A percentile compares a stretch with the other conserved stretches of the same genome.
phyloP scores from a whole-genome alignment of 2,113 vertebrate species.

The Melanotaenia duboulayi region DNA sequence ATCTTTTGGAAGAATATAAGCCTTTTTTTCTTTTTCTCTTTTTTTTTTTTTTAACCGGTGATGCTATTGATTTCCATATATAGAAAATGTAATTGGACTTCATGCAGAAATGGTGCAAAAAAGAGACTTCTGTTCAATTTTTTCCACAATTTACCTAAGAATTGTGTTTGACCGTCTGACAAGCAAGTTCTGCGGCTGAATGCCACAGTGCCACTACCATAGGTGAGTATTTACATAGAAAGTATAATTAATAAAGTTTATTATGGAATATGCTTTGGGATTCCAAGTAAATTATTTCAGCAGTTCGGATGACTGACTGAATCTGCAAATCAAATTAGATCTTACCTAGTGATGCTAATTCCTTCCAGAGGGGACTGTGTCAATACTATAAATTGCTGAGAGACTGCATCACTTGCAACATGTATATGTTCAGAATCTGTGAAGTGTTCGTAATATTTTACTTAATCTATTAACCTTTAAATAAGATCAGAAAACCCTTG shows the following conservation, averaged over 20 bases:
- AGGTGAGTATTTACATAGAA: neutral
- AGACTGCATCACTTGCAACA: slow-evolving; percentile 30
- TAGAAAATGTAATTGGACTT: neutral
- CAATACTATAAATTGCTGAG: slow-evolving; percentile 10
- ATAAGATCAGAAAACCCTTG: slow-evolving; percentile 29
- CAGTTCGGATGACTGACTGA: slow-evolving; percentile 29
- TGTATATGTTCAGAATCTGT: slow-evolving; percentile 18
- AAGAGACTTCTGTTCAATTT: neutral
- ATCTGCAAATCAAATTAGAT: slow-evolving; percentile 39
- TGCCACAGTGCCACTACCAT: neutral
- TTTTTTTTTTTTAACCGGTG: neutral
- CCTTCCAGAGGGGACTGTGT: slow-evolving; percentile 22
- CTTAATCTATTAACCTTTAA: slow-evolving; percentile 43
- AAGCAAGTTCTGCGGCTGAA: neutral
- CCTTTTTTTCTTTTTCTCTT: too few species aligned
- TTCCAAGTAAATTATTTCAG: slow-evolving; percentile 1
- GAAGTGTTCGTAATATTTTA: slow-evolving; percentile 34
- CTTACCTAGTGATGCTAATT: slow-evolving; percentile 22
- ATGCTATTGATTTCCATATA: neutral
- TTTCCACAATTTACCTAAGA: neutral
- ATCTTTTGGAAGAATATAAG: too few species aligned
- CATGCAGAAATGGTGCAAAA: neutral
- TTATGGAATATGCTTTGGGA: slow-evolving; percentile 2
- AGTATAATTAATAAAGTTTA: neutral
- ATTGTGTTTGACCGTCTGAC: neutral